Conservation (phyloP, 2,113 vertebrate species). For the Amia ocellicauda region DNA sequence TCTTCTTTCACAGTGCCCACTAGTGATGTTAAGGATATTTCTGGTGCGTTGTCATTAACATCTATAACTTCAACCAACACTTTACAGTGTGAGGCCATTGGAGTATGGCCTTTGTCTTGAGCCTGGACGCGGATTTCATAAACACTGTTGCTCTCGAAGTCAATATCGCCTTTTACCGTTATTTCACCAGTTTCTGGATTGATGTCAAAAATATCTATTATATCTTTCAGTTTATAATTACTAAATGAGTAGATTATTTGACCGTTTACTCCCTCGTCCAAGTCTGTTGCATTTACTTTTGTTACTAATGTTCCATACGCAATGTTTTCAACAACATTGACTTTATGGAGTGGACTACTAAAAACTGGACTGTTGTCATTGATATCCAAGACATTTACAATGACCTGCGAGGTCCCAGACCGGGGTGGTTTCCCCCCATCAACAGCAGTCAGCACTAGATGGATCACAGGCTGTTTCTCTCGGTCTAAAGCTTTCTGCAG, state of each 20-base stretch:
- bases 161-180: constrained; percentile 55
- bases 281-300: constrained; percentile 47
- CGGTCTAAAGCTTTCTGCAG: constrained; percentile 57
- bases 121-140: constrained; percentile 54
- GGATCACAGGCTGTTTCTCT: constrained; percentile 48
- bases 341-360: constrained; percentile 48
- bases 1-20: constrained; percentile 68
- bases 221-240: constrained; percentile 51
- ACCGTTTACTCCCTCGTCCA: constrained; percentile 49
- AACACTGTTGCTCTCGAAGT: constrained; percentile 61
- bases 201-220: constrained; percentile 55
- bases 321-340: constrained; percentile 49
- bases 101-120: constrained; percentile 52
- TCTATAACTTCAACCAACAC: constrained; percentile 67
- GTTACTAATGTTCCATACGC: constrained; percentile 38
- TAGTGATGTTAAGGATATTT: constrained; percentile 65
- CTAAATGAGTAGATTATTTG: constrained; percentile 49
- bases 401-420: constrained; percentile 46
- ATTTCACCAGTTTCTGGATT: constrained; percentile 68
- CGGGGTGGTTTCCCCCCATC: constrained; percentile 58
- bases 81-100: constrained; percentile 58
- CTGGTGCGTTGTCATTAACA: constrained; percentile 75
- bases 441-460: constrained; percentile 46
- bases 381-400: constrained; percentile 50
- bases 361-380: constrained; percentile 57